These are phyloP conservation scores for Mormyrus hasselquistii DNA, from an alignment of 2,797 vertebrate species.

Conservation along the genomic window DNA sequence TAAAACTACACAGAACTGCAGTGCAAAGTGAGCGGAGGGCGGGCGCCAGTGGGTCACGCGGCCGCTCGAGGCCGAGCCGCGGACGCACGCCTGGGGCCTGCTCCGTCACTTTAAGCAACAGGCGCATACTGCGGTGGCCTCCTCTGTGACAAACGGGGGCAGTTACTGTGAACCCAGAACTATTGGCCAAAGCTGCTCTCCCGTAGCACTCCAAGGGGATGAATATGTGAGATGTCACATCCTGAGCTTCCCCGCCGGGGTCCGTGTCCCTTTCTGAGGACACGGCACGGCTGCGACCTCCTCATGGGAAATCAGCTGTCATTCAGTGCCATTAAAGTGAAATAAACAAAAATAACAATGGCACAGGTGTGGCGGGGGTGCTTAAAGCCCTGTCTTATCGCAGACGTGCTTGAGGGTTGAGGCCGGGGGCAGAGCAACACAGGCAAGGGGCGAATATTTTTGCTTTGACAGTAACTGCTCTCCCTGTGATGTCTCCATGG, in stretches of 20 bases:
- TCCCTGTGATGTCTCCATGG: slow-evolving; percentile 17
- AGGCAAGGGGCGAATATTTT: slow-evolving; percentile 66
- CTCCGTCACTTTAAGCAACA: slow-evolving; percentile 94
- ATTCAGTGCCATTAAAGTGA: background rate
- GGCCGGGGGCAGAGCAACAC: background rate
- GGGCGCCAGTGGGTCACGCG: slow-evolving; percentile 87
- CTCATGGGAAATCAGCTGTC: background rate
- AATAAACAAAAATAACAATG: background rate
- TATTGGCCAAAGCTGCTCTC: slow-evolving; percentile 60
- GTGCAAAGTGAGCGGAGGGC: slow-evolving; percentile 84
- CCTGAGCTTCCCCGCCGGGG: background rate
- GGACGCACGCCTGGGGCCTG: slow-evolving; percentile 93
- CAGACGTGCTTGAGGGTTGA: background rate
- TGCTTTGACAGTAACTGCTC: slow-evolving; percentile 83
- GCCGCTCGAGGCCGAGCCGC: slow-evolving; percentile 78
- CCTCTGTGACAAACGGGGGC: slow-evolving; percentile 63
- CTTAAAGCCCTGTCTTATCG: background rate
- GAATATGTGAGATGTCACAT: background rate
- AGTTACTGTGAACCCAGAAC: slow-evolving; percentile 86
- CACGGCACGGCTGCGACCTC: background rate
- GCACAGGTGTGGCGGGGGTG: too few relatives aligned
- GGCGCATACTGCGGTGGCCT: slow-evolving; percentile 86
- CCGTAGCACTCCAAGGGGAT: background rate
- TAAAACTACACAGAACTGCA: slow-evolving; percentile 83
- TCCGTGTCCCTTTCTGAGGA: background rate